Evolutionary conservation across 2,797 vertebrate species (phyloP).

Genomic region (Falco rusticolus): DNA sequence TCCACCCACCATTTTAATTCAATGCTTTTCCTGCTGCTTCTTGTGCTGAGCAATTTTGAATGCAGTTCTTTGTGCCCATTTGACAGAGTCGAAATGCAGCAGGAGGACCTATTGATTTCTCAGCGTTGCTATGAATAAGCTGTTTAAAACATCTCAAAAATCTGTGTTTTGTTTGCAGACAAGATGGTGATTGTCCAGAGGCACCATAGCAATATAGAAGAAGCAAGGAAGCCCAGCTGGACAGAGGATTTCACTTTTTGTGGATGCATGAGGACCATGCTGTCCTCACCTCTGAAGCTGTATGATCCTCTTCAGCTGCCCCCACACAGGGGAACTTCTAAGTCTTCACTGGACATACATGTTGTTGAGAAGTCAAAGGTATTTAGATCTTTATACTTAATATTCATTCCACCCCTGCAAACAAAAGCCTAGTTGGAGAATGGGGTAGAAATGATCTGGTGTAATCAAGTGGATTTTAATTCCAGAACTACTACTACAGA

Average conservation of each 20-base stretch:
- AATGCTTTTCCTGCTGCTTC: not conserved
- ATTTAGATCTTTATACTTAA: not conserved
- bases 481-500: not conserved
- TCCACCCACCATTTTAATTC: not conserved
- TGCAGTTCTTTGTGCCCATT: rapidly evolving
- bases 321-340: rapidly evolving
- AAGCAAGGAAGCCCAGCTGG: not conserved
- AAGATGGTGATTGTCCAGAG: not conserved
- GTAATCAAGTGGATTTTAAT: not conserved
- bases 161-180: not conserved
- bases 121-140: not conserved
- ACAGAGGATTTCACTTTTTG: not conserved
- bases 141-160: not conserved
- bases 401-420: not conserved
- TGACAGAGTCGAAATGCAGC: not conserved
- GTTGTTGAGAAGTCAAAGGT: not conserved
- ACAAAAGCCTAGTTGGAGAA: not conserved
- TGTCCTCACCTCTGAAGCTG: not conserved
- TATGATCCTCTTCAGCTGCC: not conserved
- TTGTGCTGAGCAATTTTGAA: not conserved
- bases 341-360: not conserved
- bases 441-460: not conserved
- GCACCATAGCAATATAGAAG: not conserved
- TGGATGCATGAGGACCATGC: rapidly evolving
- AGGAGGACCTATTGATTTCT: not conserved